Evolutionary conservation across 2,888 invertebrate species (phyloP).

Genomic region (Allophyes oxyacanthae): DNA sequence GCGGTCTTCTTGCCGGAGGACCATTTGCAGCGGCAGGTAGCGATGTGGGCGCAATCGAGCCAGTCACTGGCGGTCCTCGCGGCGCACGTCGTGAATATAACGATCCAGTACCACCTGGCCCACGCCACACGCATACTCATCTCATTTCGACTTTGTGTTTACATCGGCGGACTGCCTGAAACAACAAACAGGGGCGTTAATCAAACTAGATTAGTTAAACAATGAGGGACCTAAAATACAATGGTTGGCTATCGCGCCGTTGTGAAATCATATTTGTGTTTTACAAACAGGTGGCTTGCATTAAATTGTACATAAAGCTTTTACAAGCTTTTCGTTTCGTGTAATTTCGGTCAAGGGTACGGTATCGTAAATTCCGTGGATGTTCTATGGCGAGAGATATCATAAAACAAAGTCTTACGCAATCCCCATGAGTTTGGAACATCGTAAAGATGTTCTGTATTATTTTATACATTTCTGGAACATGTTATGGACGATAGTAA

Average conservation of each 20-base stretch:
- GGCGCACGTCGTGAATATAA: constrained; percentile 86
- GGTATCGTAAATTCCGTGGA: constrained; percentile 54
- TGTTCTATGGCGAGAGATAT: constrained; percentile 35
- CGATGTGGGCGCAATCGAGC: constrained; percentile 96
- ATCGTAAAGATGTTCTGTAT: constrained; percentile 43
- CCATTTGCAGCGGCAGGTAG: constrained; percentile 97
- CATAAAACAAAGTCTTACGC: constrained; percentile 51
- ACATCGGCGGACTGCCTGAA: constrained; percentile 86
- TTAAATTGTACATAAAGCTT: constrained; percentile 60
- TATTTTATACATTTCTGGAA: constrained; percentile 36
- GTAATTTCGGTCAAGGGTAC: constrained; percentile 67
- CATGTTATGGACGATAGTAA: constrained; percentile 30
- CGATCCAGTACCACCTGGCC: constrained; percentile 88
- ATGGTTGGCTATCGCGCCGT: constrained; percentile 46
- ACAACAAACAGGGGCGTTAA: constrained; percentile 77
- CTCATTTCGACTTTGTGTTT: constrained; percentile 87
- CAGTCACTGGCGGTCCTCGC: constrained; percentile 91
- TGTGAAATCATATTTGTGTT: constrained; percentile 67
- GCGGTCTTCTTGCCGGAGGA: constrained; percentile 97
- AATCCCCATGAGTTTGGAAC: constrained; percentile 47
- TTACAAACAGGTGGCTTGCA: constrained; percentile 65
- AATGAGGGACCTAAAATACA: constrained; percentile 64
- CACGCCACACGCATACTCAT: constrained; percentile 89
- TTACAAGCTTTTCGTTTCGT: constrained; percentile 58
- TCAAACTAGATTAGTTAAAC: constrained; percentile 72